Evolutionary conservation across 2,888 invertebrate species (phyloP).

Genomic region (Chrysolina oricalcia): DNA sequence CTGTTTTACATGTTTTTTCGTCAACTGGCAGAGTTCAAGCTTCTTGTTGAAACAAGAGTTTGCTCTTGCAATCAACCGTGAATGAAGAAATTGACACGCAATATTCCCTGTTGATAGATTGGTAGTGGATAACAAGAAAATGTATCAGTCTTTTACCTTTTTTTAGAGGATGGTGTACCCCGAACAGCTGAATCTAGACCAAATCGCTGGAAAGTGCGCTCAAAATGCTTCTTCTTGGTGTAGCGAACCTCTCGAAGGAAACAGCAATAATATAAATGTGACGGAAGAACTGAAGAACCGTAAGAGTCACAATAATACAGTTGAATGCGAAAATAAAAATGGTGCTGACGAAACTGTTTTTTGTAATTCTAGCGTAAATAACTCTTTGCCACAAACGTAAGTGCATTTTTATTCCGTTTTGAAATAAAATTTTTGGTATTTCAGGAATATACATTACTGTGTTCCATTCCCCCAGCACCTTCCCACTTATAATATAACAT

Average conservation of each 20-base stretch:
- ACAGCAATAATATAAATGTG: conserved; percentile 55
- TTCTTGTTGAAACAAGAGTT: too few species aligned
- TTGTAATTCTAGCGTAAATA: conserved; percentile 38
- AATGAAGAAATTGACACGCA: too few species aligned
- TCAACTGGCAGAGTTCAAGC: too few species aligned
- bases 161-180: conserved; percentile 71
- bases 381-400: conserved; percentile 32
- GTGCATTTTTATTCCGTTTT: not conserved
- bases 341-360: conserved; percentile 48
- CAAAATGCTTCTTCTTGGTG: conserved; percentile 67
- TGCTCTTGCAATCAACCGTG: too few species aligned
- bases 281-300: conserved; percentile 33
- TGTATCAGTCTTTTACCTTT: conserved; percentile 31
- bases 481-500: too few species aligned
- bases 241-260: conserved; percentile 64
- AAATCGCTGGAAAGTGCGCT: conserved; percentile 61
- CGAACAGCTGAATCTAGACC: conserved; percentile 68
- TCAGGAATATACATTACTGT: too few species aligned
- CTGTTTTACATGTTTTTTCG: too few species aligned
- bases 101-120: not conserved
- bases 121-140: not conserved
- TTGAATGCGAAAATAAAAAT: conserved; percentile 2
- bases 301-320: conserved; percentile 6
- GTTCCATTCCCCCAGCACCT: too few species aligned
- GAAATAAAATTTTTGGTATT: too few species aligned